Evolutionary conservation across 2,888 invertebrate species (phyloP).

Genomic region (Eristalis tenax): DNA sequence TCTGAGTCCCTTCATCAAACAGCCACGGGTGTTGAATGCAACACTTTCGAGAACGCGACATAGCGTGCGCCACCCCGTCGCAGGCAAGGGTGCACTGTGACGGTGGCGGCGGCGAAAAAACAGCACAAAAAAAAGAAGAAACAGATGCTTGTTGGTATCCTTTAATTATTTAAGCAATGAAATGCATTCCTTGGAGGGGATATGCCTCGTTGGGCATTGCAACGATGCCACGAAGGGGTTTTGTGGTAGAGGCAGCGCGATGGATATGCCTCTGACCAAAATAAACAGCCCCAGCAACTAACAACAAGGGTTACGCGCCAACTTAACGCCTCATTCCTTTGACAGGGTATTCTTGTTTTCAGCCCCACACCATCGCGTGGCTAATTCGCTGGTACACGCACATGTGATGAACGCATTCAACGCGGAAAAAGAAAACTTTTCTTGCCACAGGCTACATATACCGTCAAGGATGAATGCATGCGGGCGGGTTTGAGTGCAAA

Average conservation of each 20-base stretch:
- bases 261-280: slow-evolving; percentile 25
- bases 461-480: background rate
- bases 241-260: background rate
- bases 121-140: slow-evolving; percentile 3
- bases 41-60: slow-evolving; percentile 70
- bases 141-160: slow-evolving; percentile 17
- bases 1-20: background rate
- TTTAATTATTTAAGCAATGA: slow-evolving; percentile 59
- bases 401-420: slow-evolving; percentile 50
- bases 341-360: slow-evolving; percentile 13
- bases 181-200: slow-evolving; percentile 24
- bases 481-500: background rate
- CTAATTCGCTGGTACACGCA: slow-evolving; percentile 60
- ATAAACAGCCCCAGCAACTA: slow-evolving; percentile 33
- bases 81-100: slow-evolving; percentile 35
- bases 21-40: slow-evolving; percentile 63
- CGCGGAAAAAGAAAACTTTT: slow-evolving; percentile 44
- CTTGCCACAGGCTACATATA: background rate
- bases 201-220: background rate
- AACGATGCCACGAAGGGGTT: background rate
- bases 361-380: slow-evolving; percentile 10
- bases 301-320: slow-evolving; percentile 35
- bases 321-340: slow-evolving; percentile 28
- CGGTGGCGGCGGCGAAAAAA: background rate
- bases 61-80: slow-evolving; percentile 34